Evolutionary conservation across 2,888 invertebrate species (phyloP).

Genomic region (Orthosia cruda): DNA sequence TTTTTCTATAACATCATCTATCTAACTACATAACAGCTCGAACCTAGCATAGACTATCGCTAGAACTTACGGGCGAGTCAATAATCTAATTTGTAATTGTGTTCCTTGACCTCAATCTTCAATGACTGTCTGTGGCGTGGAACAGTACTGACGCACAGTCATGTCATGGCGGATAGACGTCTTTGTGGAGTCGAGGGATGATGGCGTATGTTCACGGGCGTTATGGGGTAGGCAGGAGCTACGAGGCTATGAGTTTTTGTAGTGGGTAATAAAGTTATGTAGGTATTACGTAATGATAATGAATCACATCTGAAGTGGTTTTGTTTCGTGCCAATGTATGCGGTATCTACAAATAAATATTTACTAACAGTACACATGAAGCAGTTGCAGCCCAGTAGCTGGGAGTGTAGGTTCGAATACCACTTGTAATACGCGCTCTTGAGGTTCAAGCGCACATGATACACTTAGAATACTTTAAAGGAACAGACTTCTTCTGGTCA

Average conservation of each 20-base stretch:
- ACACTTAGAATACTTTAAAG: no score
- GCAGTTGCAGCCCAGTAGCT: not conserved
- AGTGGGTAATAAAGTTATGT: not conserved
- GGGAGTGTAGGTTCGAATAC: not conserved
- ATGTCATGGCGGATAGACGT: conserved; percentile 40
- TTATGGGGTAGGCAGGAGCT: conserved; percentile 12
- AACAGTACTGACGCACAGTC: conserved; percentile 43
- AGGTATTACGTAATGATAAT: not conserved
- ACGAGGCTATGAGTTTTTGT: not conserved
- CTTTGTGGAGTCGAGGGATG: conserved; percentile 5
- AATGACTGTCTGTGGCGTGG: conserved; percentile 63
- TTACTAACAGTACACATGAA: not conserved
- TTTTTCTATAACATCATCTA: not conserved
- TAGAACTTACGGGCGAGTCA: conserved; percentile 68
- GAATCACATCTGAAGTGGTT: not conserved
- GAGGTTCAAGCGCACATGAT: no score
- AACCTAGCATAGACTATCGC: conserved; percentile 50
- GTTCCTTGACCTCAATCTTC: conserved; percentile 82
- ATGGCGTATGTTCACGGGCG: not conserved
- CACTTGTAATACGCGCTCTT: not conserved
- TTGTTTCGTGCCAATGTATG: not conserved
- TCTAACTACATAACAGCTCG: not conserved
- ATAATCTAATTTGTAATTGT: conserved; percentile 81
- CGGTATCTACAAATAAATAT: not conserved
- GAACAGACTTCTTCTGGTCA: no score